Evolutionary conservation across 1,140 invertebrate genomes (phyloP), one percentile per base, ranked within the genome.

Genomic region (Spodoptera frugiperda): DNA sequence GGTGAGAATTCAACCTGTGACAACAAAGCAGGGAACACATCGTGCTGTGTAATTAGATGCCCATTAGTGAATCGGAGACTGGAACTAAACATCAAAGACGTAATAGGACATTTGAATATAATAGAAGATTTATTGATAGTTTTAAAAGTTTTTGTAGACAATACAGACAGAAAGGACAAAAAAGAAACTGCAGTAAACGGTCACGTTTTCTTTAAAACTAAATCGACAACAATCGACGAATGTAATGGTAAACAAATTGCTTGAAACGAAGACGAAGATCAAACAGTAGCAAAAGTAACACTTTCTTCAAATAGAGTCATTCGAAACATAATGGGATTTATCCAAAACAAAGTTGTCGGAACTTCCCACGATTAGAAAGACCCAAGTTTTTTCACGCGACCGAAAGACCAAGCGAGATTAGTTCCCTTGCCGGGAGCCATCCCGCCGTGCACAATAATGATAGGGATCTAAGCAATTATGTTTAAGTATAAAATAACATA

Each of bases 401-500:
- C 75, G 79, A 85, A 86, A 85, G 49, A 33, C 53, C 39, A 48
- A 54, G 19, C 19, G 57, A 67, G 68, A 78, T 73, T 67, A 78
- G 81, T 79, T 76, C 77, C 80, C 79, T 89, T 59, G 89, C 89
- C 87, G 84, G 87, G 86, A 93, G 89, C 87, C 63, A 90, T 86
- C 80, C 83, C 75, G 72, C 73, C 76, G 83, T 78, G 80, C 79
- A 77, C 80, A 81, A 78, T 90, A 91, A 91, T 90, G 86, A 93
- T 89, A 90, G 88, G 85, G 84, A 90, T 86, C 86, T 81, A 84
- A 79, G 83, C 83, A 90, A 91, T 87, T 87, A 89, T 83, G 83
- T 84, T 80, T 39, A 25, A 78, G 76, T 80, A 87, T 91, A 84
- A 88, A 87, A 79, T 71, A 80, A 80, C 48, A 75, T 63, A 76